Evolutionary conservation across 2,888 invertebrate species (phyloP), one percentile per base, ranked within the genome.

Genomic region (Ophioninae sp.): DNA sequence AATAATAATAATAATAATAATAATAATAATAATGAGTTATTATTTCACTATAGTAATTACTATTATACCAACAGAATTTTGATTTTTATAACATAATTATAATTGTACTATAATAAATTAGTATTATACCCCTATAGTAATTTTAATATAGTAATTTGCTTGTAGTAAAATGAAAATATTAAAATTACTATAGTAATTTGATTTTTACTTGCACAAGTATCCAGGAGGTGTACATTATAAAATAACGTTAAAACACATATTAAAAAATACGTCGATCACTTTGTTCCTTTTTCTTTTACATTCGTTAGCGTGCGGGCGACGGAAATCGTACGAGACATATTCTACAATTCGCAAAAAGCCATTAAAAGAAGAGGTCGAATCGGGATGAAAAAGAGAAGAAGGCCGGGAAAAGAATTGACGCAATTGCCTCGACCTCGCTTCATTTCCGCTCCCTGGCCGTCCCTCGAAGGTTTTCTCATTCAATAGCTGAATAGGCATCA

Each of bases 371-470:
- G 30, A 30, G 30, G 23, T 56, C 23, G 39, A 81, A 37, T 61
- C 58, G 22, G 37, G 64, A 74, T 56, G 30, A 63, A 6, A 22
- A 72, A 30, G 37, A 67, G 51, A 23, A 20, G 65, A n/a, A 41
- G 59, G 39, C 37, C 13, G 13, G 23, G 39, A 68, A 65, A 65
- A 71, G 39, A 78, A 64, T 61, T 78, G 13, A 56, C 71, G 65
- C 65, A 67, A 76, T 74, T 74, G 64, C 67, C 72, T 74, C 71
- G 63, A 74, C 56, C 69, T 82, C 74, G 71, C 69, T 75, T 71
- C 51, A 67, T 72, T 71, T 67, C 23, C 39, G 56, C 58, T 59
- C 64, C 71, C 23, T 37, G 44, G 44, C 9, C 20, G 71, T 65
- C 20, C 72, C 20, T 77, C 30, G 30, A 44, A 41, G 72, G 30